phyloP scores from a whole-genome alignment of 2,113 vertebrate genomes.

The Apteryx mantelli region DNA sequence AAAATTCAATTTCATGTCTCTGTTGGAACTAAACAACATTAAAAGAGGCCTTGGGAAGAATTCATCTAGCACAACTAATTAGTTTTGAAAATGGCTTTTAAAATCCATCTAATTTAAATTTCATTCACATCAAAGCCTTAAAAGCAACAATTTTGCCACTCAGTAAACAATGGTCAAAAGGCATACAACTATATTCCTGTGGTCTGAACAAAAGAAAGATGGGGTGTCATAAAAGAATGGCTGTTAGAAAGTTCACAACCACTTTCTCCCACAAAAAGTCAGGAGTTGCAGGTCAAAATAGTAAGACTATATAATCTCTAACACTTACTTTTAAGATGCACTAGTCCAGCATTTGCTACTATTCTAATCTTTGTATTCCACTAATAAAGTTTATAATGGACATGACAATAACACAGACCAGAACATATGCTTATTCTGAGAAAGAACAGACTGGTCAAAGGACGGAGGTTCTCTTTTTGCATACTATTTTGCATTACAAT shows the following conservation, averaged over 20 bases:
- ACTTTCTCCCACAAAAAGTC: background rate
- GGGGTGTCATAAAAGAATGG: background rate
- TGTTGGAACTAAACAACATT: slow-evolving; percentile 76
- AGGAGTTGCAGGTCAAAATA: background rate
- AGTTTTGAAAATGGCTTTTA: slow-evolving; percentile 75
- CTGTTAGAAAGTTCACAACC: background rate
- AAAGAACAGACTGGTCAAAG: background rate
- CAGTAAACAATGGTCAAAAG: slow-evolving; percentile 61
- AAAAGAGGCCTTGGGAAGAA: slow-evolving; percentile 68
- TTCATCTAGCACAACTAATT: slow-evolving; percentile 76
- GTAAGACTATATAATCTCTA: background rate
- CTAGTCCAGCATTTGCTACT: background rate
- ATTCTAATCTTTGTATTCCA: background rate
- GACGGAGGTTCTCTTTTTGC: background rate
- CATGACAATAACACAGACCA: background rate
- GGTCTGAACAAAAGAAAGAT: background rate
- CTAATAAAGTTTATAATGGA: background rate
- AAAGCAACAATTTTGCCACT: slow-evolving; percentile 57
- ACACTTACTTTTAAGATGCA: background rate
- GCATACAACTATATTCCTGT: slow-evolving; percentile 28
- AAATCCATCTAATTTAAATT: slow-evolving; percentile 75
- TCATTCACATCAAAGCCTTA: slow-evolving; percentile 55
- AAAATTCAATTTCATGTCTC: slow-evolving; percentile 80
- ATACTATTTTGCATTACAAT: background rate
- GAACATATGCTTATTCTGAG: background rate